phyloP scores from a whole-genome alignment of 2,888 invertebrate species.

The Griposia aprilina region DNA sequence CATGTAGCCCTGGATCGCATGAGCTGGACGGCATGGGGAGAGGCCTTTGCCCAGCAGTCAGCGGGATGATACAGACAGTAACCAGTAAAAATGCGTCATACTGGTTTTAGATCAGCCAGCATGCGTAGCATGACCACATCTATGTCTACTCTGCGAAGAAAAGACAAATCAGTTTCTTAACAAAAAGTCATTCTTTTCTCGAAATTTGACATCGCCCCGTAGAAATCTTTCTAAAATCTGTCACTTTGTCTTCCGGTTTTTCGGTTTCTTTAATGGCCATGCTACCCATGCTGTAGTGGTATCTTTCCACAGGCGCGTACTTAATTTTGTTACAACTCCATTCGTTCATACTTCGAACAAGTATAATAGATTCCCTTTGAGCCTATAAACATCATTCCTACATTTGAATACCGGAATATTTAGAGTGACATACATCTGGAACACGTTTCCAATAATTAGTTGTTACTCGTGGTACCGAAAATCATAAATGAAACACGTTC shows the following conservation, averaged over 20 bases:
- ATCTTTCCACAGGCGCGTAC: background rate
- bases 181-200: too few relatives aligned
- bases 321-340: background rate
- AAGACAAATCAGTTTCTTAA: too few relatives aligned
- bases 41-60: background rate
- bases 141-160: too few relatives aligned
- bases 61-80: background rate
- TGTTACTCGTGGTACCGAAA: background rate
- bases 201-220: too few relatives aligned
- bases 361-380: too few relatives aligned
- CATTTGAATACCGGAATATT: background rate
- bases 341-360: background rate
- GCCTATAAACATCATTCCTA: background rate
- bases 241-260: too few relatives aligned
- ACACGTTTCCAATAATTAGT: background rate
- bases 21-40: background rate
- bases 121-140: too few relatives aligned
- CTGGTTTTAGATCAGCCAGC: background rate
- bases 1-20: too few relatives aligned
- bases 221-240: too few relatives aligned
- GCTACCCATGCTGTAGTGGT: too few relatives aligned
- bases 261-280: too few relatives aligned
- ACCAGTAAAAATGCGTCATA: background rate
- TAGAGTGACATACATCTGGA: background rate
- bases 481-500: background rate